phyloP scores from a whole-genome alignment of 1,140 invertebrate genomes.

The Drosophila bifasciata region DNA sequence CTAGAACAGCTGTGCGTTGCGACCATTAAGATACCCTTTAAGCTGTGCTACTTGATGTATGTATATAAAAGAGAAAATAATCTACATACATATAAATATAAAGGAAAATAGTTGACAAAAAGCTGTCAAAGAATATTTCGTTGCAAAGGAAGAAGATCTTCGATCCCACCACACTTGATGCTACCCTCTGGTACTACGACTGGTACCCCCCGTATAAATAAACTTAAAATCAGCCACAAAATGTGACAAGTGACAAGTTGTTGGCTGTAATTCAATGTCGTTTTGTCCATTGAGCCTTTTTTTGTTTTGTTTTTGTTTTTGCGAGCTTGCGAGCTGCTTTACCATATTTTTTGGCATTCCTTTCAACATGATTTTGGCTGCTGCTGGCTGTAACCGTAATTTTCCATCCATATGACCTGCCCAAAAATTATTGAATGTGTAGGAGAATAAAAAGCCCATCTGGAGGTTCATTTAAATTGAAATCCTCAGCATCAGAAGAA shows the following conservation, averaged over 20 bases:
- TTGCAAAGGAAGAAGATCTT: no score
- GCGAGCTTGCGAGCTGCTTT: constrained; percentile 8
- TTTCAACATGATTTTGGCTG: constrained; percentile 31
- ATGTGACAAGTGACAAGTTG: constrained; percentile 79
- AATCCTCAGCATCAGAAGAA: constrained; percentile 50
- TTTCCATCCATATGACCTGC: constrained; percentile 69
- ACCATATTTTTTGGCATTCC: constrained; percentile 64
- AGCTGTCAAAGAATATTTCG: no score
- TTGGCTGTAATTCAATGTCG: constrained; percentile 75
- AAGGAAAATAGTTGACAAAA: no score
- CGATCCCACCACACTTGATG: no score
- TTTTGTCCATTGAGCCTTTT: constrained; percentile 44
- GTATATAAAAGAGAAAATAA: neutral
- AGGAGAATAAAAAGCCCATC: constrained; percentile 76
- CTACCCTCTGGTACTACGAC: neutral
- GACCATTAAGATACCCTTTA: no score
- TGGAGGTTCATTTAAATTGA: constrained; percentile 80
- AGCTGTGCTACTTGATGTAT: no score
- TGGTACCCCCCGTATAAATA: neutral
- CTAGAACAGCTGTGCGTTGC: no score
- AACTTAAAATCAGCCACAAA: constrained; percentile 70
- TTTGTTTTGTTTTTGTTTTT: constrained; percentile 26
- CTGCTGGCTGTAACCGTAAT: constrained; percentile 55
- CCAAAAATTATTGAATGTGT: constrained; percentile 72
- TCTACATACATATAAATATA: constrained; percentile 6